These are phyloP conservation scores for Hetaerina titia DNA, from an alignment of 2,888 invertebrate genomes.

Conservation along the genomic window DNA sequence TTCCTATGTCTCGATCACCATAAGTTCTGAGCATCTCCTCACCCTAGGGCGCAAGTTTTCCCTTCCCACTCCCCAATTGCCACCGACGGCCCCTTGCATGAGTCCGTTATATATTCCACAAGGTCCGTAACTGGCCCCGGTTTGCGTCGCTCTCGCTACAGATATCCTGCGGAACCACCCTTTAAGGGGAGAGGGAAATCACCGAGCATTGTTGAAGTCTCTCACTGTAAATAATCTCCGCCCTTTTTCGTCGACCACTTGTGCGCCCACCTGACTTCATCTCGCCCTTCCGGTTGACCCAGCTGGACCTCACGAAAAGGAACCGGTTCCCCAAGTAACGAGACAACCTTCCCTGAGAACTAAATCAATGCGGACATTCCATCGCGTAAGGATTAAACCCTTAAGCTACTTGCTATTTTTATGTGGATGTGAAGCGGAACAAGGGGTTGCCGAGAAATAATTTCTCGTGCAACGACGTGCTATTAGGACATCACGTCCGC, in stretches of 20 bases:
- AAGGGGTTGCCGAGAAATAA: background rate
- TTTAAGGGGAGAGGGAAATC: background rate
- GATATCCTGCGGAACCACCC: background rate
- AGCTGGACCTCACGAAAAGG: background rate
- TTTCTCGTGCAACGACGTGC: background rate
- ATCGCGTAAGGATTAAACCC: conserved; percentile 9
- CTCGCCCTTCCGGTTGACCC: conserved; percentile 27
- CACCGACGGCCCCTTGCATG: background rate
- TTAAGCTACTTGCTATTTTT: conserved; percentile 15
- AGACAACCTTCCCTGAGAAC: conserved; percentile 10
- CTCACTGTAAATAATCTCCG: conserved; percentile 27
- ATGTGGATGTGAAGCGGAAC: conserved; percentile 19
- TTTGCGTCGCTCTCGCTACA: conserved; percentile 2
- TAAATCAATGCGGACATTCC: conserved; percentile 22
- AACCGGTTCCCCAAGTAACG: background rate
- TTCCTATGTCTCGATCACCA: no score
- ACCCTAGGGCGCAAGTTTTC: background rate
- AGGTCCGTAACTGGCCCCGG: conserved; percentile 19
- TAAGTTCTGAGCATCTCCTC: background rate
- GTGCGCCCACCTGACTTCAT: background rate
- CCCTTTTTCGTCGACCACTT: conserved; percentile 22
- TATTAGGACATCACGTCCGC: background rate
- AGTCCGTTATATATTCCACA: conserved; percentile 5
- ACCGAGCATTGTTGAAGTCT: background rate
- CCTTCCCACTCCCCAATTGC: background rate